phyloP scores from a whole-genome alignment of 2,113 vertebrate species.

The Leucosticte australis region DNA sequence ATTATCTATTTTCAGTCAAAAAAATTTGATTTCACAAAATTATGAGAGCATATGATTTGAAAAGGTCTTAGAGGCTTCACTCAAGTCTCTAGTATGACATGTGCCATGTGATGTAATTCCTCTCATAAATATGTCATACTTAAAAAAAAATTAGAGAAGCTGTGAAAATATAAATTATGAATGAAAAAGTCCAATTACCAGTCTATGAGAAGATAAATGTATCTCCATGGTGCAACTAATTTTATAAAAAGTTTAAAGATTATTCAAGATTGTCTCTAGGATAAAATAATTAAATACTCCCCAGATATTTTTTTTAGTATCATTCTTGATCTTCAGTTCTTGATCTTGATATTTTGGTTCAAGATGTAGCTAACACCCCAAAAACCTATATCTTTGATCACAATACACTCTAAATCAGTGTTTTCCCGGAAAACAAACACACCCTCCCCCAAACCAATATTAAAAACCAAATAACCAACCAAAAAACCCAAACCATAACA shows the following conservation, averaged over 20 bases:
- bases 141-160: neutral
- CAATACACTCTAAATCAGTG: neutral
- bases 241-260: neutral
- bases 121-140: neutral
- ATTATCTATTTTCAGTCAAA: neutral
- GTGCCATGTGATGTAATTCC: neutral
- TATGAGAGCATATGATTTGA: neutral
- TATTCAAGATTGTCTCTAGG: neutral
- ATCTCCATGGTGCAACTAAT: neutral
- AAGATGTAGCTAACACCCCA: neutral
- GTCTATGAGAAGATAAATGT: neutral
- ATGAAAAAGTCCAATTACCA: neutral
- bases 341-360: neutral
- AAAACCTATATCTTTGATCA: neutral
- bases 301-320: neutral
- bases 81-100: neutral
- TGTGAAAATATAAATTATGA: neutral
- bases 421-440: neutral
- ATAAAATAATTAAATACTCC: neutral
- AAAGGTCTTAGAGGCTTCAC: neutral
- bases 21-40: neutral
- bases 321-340: neutral
- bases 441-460: accelerated
- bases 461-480: neutral
- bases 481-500: neutral